Evolutionary conservation across 92 coral and sea anemone genomes (phyloP).

Genomic region (Paragorgia papillata): DNA sequence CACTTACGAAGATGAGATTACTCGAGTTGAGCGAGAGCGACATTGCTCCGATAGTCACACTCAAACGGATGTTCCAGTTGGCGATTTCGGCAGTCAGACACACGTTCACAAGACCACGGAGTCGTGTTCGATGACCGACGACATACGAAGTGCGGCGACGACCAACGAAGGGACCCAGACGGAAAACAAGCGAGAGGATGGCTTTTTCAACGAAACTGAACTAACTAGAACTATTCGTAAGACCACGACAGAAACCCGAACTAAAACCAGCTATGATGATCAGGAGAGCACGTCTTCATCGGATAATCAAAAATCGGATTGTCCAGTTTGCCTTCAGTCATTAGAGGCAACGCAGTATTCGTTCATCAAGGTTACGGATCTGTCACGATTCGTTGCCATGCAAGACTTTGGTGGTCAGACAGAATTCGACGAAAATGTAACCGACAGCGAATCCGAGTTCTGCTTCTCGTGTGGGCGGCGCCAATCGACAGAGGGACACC

Average conservation of each 20-base stretch:
- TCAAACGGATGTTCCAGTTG: constrained; percentile 6
- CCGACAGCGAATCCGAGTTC: background rate
- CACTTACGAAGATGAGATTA: background rate
- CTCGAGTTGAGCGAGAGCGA: background rate
- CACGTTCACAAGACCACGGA: background rate
- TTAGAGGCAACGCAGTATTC: constrained; percentile 13
- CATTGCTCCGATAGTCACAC: constrained; percentile 20
- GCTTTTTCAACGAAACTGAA: background rate
- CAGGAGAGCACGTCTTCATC: background rate
- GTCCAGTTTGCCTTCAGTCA: constrained; percentile 34
- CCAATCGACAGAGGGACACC: background rate
- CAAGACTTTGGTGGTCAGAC: constrained; percentile 11
- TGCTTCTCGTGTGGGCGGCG: constrained; percentile 3
- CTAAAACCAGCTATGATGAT: background rate
- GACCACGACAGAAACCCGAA: constrained; percentile 20
- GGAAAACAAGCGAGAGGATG: background rate
- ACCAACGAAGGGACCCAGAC: constrained; percentile 31
- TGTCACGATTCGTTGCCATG: constrained; percentile 15
- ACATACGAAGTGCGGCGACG: constrained; percentile 9
- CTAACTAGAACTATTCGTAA: constrained; percentile 14
- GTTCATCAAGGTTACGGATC: constrained; percentile 32
- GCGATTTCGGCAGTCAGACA: background rate
- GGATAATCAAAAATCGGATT: constrained; percentile 11
- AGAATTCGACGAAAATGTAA: background rate
- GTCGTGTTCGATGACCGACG: constrained; percentile 5